Conservation (phyloP, 1,140 invertebrate species). For the Latrodectus geometricus region DNA sequence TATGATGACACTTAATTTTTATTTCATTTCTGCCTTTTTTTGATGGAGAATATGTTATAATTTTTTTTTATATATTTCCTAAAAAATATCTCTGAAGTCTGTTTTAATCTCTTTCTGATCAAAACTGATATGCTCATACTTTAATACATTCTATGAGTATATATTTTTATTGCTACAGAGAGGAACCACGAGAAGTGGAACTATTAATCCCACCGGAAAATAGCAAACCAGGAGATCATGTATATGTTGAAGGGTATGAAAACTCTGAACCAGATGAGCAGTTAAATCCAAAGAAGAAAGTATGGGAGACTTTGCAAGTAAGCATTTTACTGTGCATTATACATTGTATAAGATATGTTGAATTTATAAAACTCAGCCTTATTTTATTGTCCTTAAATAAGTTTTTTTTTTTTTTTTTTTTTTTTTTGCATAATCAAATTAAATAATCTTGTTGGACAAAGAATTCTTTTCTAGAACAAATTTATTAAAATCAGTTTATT, state of each 20-base stretch:
- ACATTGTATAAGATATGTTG: background rate
- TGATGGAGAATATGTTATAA: too few species aligned
- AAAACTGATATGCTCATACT: too few species aligned
- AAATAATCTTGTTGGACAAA: background rate
- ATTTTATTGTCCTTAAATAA: background rate
- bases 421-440: background rate
- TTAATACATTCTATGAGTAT: too few species aligned
- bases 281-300: slow-evolving; percentile 97
- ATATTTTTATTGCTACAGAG: slow-evolving; percentile 61
- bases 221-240: slow-evolving; percentile 82
- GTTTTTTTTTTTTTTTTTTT: too few species aligned
- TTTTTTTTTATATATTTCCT: too few species aligned
- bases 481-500: background rate
- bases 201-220: slow-evolving; percentile 81
- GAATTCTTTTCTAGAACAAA: background rate
- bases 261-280: slow-evolving; percentile 74
- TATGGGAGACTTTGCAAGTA: slow-evolving; percentile 92
- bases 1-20: too few species aligned
- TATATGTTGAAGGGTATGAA: slow-evolving; percentile 86
- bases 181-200: slow-evolving; percentile 80
- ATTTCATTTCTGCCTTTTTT: too few species aligned
- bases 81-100: too few species aligned
- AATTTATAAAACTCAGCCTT: background rate
- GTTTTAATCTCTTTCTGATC: too few species aligned
- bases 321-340: slow-evolving; percentile 25